Evolutionary conservation across 2,797 vertebrate species (phyloP), one percentile per base, ranked within the genome.

Genomic region (Falco naumanni): DNA sequence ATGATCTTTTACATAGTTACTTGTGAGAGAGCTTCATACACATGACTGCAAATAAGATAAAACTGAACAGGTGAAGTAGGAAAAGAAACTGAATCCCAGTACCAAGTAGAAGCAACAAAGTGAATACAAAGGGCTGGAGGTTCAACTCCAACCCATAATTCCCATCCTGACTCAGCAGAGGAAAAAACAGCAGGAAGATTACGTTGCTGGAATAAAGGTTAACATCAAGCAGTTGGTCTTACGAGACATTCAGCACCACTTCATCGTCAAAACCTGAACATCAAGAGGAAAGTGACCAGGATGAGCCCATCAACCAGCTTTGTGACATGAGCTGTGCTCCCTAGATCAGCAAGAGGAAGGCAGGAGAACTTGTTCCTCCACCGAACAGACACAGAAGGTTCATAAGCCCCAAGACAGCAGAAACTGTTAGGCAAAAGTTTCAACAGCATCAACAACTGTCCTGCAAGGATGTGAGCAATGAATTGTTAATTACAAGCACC

Each of bases 241-340:
- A 66, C 0, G 0, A 74, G n/a, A 65, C 25, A 66, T n/a, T 7
- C 48, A 92, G 24, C 18, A 79, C 16, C 22, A 50, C 22, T 26
- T 79, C 41, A 45, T 37, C 13, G 43, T 71, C 57, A 85, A 59
- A 93, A 86, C 13, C 13, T 65, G n/a, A 81, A 81, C 53, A 71
- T 86, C 50, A 69, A 29, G 39, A 83, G 26, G 51, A 63, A 71
- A 19, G 11, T 43, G 31, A 45, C 7, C 6, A 61, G 41, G 57
- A 47, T 17, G 1, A 83, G 31, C 13, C 60, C 56, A 87, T 16
- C 53, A 45, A 43, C 16, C 41, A 70, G 20, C 50, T 74, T 14
- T 48, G 60, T 3, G 2, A 53, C 1, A 5, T 0, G 3, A 80
- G 22, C 56, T 64, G 50, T 21, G 21, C 39, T 63, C n/a, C 56